Evolutionary conservation across 2,113 vertebrate species (phyloP).

Genomic region (Mesoclemmys tuberculata): DNA sequence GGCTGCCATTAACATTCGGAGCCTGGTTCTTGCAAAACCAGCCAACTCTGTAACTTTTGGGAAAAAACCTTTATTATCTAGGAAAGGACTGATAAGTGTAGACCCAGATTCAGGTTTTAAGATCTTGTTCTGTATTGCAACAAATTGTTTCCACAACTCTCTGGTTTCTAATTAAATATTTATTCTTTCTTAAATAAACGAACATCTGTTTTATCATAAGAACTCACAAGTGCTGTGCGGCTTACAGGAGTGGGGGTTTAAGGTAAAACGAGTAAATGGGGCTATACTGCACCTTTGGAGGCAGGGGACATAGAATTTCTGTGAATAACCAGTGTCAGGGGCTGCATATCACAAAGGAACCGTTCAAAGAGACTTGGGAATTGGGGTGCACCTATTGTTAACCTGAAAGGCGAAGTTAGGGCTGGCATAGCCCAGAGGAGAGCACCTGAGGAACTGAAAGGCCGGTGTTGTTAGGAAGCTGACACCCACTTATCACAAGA

Average conservation of each 20-base stretch:
- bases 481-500: neutral
- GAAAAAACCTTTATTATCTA: neutral
- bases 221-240: neutral
- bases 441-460: neutral
- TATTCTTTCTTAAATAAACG: neutral
- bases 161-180: neutral
- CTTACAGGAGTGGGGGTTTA: neutral
- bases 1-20: neutral
- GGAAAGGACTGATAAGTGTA: neutral
- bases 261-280: neutral
- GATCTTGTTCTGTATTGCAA: neutral
- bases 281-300: neutral
- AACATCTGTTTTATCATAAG: neutral
- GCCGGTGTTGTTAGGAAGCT: neutral
- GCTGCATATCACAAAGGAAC: neutral
- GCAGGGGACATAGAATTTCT: neutral
- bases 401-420: neutral
- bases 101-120: neutral
- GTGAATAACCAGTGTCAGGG: neutral
- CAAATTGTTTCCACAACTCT: neutral
- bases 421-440: neutral
- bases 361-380: neutral
- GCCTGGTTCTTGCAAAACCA: neutral
- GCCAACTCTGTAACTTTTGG: neutral
- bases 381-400: neutral